These are phyloP conservation scores for Zosterops japonicus DNA, from an alignment of 2,113 vertebrate genomes.

Conservation along the genomic window DNA sequence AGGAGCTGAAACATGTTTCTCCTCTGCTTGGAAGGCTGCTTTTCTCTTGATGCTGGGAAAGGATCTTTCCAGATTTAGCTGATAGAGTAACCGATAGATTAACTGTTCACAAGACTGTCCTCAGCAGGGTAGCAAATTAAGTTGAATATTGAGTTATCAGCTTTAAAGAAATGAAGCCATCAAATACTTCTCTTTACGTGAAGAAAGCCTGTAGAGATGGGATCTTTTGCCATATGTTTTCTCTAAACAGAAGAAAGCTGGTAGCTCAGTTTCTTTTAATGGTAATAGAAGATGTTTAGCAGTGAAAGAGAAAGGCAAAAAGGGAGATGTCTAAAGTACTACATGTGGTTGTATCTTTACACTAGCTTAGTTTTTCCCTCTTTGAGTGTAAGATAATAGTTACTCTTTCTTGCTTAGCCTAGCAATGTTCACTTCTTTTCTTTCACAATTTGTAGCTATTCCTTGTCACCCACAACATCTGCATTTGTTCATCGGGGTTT, in stretches of 20 bases:
- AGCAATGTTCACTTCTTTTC: neutral
- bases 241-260: neutral
- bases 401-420: neutral
- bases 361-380: neutral
- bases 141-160: neutral
- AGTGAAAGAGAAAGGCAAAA: neutral
- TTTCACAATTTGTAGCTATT: neutral
- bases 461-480: neutral
- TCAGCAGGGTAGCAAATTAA: neutral
- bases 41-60: constrained; percentile 3
- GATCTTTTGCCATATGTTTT: neutral
- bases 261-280: neutral
- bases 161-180: neutral
- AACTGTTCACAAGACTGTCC: neutral
- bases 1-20: neutral
- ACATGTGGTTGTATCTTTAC: neutral
- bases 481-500: neutral
- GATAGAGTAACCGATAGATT: neutral
- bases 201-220: neutral
- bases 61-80: neutral
- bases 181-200: rapidly evolving
- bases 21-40: neutral
- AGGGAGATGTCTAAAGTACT: neutral
- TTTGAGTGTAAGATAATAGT: neutral
- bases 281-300: neutral